These are phyloP conservation scores for Acanthornis magna DNA, from an alignment of 2,797 vertebrate genomes.

Conservation along the genomic window DNA sequence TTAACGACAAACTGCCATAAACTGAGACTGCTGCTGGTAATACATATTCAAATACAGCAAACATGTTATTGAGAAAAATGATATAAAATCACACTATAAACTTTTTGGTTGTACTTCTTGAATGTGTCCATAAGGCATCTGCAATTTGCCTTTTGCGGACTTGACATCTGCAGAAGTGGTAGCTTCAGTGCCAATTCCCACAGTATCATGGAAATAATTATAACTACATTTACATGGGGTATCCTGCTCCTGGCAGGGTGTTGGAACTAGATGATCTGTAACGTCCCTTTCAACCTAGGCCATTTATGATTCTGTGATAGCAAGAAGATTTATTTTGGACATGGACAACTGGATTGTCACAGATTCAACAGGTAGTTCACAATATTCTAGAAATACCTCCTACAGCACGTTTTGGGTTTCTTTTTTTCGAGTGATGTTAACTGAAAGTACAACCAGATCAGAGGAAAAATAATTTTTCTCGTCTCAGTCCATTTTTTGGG, in stretches of 20 bases:
- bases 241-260: not conserved
- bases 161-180: not conserved
- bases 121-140: not conserved
- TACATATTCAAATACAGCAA: conserved; percentile 59
- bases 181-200: not conserved
- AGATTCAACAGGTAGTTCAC: not conserved
- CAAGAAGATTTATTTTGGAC: not conserved
- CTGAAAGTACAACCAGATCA: not conserved
- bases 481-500: not conserved
- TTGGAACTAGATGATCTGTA: not conserved
- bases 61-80: conserved; percentile 23
- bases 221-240: not conserved
- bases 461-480: not conserved
- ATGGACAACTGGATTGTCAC: not conserved
- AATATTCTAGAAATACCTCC: not conserved
- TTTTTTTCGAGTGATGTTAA: not conserved
- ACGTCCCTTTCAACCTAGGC: not conserved
- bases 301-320: not conserved
- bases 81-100: conserved; percentile 24
- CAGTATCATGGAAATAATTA: not conserved
- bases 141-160: not conserved
- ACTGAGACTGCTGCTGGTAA: not conserved
- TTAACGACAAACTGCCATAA: conserved; percentile 61
- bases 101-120: conserved; percentile 11
- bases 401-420: no score